Evolutionary conservation across 2,113 vertebrate genomes (phyloP), one percentile per base, ranked within the genome.

Genomic region (Tylochromis polylepis): DNA sequence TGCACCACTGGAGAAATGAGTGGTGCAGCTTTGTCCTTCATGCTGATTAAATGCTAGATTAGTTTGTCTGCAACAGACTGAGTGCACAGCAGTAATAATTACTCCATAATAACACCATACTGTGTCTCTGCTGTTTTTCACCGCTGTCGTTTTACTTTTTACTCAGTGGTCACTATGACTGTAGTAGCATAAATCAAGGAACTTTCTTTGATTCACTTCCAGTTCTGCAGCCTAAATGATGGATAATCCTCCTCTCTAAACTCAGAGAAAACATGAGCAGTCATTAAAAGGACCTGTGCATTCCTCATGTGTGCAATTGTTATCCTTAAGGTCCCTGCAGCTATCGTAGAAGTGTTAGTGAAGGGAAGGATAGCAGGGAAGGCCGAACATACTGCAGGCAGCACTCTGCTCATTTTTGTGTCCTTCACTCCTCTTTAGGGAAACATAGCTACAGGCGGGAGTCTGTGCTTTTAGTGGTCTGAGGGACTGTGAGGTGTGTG

Each of bases 11-110:
- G 75, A 88, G 81, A 77, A 60, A 84, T 85, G 65, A 89, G 78
- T n/a, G n/a, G n/a, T n/a, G n/a, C n/a, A n/a, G n/a, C 83, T 93
- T 85, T 89, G 92, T 90, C 88, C 89, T 92, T 94, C 88, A 90
- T 87, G 82, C 89, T 92, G 92, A 95, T 94, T 93, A 86, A 93
- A 94, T 55, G 57, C 86, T 86, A 87, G 85, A 91, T 91, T 65
- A 88, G 93, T 93, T 95, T 88, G 87, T 88, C 85, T 85, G 89
- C 62, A 84, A 84, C 88, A 89, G 82, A 81, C 86, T 87, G 84
- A 86, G 87, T n/a, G 80, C 88, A 88, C 79, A 90, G 56, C 83
- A 80, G 81, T 62, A 82, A 89, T 93, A 92, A 94, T 94, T 92
- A 88, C 83, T 87, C 79, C 81, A 59, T 94, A 91, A 94, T 93